Base-by-base conservation (phyloP, 2,797 vertebrate genomes). In the Steatocranus sp. region DNA sequence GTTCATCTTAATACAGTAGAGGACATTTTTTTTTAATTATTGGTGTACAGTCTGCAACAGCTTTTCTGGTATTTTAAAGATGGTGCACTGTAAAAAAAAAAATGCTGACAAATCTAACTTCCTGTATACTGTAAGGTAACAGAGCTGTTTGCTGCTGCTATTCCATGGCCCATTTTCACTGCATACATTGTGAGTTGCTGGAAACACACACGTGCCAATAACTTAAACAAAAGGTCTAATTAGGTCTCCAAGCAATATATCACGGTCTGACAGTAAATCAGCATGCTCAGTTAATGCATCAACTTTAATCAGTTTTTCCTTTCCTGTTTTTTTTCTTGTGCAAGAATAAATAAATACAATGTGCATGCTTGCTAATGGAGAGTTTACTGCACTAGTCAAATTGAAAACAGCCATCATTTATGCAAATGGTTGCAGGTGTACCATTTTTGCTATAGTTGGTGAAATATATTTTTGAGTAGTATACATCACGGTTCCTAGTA, bases 21-120 rank as follows among this genome's bases (percentile, higher is more conserved):
- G 27, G 30, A n/a, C 6, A 2, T n/a, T n/a, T 32, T 56, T 5
- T 0, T 2, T 1, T 0, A 58, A 58, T 1, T 34, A 34, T 7
- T 61, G n/a, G 17, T 63, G 58, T 66, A 23, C 34, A 66, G 11
- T 41, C 30, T n/a, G 17, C 34, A 66, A 23, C 8, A 38, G 11
- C 2, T 6, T 8, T 66, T 66, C 30, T 61, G 17, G n/a, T 41
- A 15, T 14, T 23, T 6, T 41, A 41, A 66, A 38, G 5, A 20
- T 15, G 61, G 36, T 41, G 36, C 12, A 10, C 8, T 38, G 34
- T 38, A 38, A 38, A 38, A 38, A 18, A 8, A 48, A 63, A 8
- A 38, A 5, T 38, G 7, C n/a, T 66, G 61, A 20, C 11, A 66
- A 66, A 66, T 66, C 12, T 41, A 66, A 66, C n/a, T 41, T 15